Percentiles rank a stretch among this genome's conserved stretches.
These are phyloP conservation scores for Deilephila elpenor DNA, from an alignment of 2,888 invertebrate genomes.

Conservation along the genomic window DNA sequence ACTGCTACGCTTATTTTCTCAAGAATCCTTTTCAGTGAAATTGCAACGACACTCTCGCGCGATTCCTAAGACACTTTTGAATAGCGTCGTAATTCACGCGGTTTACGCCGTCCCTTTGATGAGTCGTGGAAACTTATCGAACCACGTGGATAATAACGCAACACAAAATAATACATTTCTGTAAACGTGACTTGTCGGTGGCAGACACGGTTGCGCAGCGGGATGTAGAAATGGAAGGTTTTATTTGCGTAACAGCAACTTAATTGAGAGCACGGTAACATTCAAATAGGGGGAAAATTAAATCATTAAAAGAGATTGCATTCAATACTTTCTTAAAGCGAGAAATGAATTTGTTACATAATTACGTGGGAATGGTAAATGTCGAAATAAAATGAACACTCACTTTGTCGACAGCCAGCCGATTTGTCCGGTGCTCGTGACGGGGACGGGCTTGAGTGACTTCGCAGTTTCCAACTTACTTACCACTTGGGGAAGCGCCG, in stretches of 20 bases:
- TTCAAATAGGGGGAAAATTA: background rate
- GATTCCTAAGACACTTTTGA: slow-evolving; percentile 29
- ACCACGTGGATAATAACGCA: background rate
- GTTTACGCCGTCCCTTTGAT: slow-evolving; percentile 12
- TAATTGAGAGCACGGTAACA: background rate
- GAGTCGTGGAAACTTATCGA: slow-evolving; percentile 11
- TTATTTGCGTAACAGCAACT: background rate
- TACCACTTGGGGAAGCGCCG: slow-evolving; percentile 51
- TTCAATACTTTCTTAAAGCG: background rate
- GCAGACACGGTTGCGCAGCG: background rate
- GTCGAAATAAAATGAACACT: slow-evolving; percentile 4
- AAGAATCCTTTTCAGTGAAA: slow-evolving; percentile 38
- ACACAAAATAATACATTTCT: slow-evolving; percentile 1
- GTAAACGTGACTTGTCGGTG: slow-evolving; percentile 19
- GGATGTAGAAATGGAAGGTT: background rate
- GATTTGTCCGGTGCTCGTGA: slow-evolving; percentile 68
- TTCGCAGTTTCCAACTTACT: slow-evolving; percentile 54
- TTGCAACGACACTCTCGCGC: slow-evolving; percentile 32
- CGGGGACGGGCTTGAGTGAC: slow-evolving; percentile 72
- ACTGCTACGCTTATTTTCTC: slow-evolving; percentile 32
- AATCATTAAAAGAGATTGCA: background rate
- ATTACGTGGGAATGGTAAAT: background rate
- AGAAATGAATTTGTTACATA: background rate
- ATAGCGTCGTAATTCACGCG: slow-evolving; percentile 12
- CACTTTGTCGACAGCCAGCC: slow-evolving; percentile 76